phyloP scores from a whole-genome alignment of 2,888 invertebrate species.

The Tetropium fuscum region DNA sequence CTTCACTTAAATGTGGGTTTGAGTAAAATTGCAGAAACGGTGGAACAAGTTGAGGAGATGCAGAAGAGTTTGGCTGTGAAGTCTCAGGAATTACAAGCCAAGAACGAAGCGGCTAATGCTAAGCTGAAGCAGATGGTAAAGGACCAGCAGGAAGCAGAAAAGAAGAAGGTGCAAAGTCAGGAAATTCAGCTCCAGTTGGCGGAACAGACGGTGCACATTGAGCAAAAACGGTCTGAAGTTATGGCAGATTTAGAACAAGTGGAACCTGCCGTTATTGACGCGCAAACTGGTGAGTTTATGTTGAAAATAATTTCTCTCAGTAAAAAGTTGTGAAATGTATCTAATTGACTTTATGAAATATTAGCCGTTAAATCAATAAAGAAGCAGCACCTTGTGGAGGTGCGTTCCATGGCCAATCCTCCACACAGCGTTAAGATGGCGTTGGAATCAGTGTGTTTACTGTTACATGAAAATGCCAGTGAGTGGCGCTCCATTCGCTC shows the following conservation, averaged over 20 bases:
- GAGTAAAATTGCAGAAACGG: conserved; percentile 98
- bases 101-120: conserved; percentile 99
- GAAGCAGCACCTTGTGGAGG: conserved; percentile 95
- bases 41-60: conserved; percentile 99
- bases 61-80: conserved; percentile 98
- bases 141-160: conserved; percentile 99
- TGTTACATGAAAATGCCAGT: conserved; percentile 90
- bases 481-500: conserved; percentile 96
- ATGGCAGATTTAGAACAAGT: conserved; percentile 97
- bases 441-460: conserved; percentile 92
- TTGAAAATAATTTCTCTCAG: background rate
- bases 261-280: conserved; percentile 99
- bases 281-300: conserved; percentile 83
- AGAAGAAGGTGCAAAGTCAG: conserved; percentile 98
- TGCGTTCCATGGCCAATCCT: conserved; percentile 95
- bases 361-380: conserved; percentile 94
- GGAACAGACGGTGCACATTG: conserved; percentile 93
- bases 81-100: conserved; percentile 93
- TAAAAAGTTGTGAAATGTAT: background rate
- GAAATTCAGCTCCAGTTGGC: conserved; percentile 88
- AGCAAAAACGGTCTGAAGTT: conserved; percentile 93
- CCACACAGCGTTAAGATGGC: conserved; percentile 93
- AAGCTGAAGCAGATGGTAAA: conserved; percentile 99
- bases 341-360: conserved; percentile 21
- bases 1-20: conserved; percentile 98